Conservation (phyloP, 2,888 invertebrate genomes). For the Archips crataeganus region DNA sequence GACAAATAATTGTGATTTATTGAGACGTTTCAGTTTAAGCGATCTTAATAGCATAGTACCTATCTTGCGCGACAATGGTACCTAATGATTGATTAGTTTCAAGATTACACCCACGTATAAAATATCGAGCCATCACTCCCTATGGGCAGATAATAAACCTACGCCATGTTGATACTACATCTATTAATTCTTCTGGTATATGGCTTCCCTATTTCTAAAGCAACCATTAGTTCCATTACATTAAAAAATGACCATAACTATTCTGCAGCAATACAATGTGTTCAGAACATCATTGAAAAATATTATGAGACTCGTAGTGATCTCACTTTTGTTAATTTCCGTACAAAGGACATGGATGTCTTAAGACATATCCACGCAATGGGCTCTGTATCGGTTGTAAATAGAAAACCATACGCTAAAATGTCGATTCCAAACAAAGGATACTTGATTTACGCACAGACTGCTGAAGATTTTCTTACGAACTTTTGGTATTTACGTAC, state of each 20-base stretch:
- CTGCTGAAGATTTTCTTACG: constrained; percentile 6
- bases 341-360: constrained; percentile 33
- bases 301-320: not conserved
- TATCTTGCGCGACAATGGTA: not conserved
- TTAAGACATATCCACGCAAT: constrained; percentile 40
- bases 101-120: constrained; percentile 10
- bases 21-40: constrained; percentile 9
- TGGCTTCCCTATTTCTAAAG: not conserved
- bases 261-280: constrained; percentile 5
- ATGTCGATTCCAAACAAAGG: constrained; percentile 4
- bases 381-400: constrained; percentile 29
- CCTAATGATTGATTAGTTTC: constrained; percentile 24
- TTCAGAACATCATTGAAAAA: constrained; percentile 9
- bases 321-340: constrained; percentile 43
- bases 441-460: constrained; percentile 26
- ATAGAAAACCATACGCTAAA: constrained; percentile 19
- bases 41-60: not conserved
- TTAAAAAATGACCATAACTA: not conserved
- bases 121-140: not conserved
- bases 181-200: not conserved
- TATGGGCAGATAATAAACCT: not conserved
- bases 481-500: constrained; percentile 43
- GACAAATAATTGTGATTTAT: constrained; percentile 5
- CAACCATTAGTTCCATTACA: not conserved
- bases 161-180: constrained; percentile 11